Evolutionary conservation across 2,888 invertebrate species (phyloP), one percentile per base, ranked within the genome.

Genomic region (Xestia xanthographa): DNA sequence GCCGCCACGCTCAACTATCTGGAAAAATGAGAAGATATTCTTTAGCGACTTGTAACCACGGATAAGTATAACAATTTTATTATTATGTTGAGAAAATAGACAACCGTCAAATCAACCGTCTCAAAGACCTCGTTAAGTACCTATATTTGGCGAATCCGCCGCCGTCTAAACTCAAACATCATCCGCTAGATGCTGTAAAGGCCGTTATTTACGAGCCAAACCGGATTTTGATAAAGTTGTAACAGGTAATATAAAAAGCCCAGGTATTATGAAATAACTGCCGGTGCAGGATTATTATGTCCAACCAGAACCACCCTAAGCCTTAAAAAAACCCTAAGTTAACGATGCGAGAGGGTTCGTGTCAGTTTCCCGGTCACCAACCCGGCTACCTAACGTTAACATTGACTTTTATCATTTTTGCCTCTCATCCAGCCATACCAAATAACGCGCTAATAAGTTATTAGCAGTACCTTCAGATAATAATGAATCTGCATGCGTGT

Each of bases 1-100:
- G 93, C 95, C 94, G 94, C 95, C 95, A 94, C 95, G 89, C 93
- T 95, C 94, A 93, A 93, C 92, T 91, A 90, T 95, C 95, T 95
- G 94, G 4, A 92, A 93, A 84, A 22, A 86, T 38, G 76, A 88
- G 66, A 65, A 75, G 34, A 70, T 72, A 66, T 20, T 53, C 26
- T 22, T 83, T 70, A 83, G 53, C 6, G 17, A 77, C n/a, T 26
- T 60, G 11, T 26, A 53, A 68, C 4, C 53, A 62, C 29, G 38
- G 9, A 22, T 53, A 38, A 8, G 43, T n/a, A 63, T 45, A 34
- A 34, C 34, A 34, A 34, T 34, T 34, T 34, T 2, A 56, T 14
- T 0, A 65, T 22, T 56, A 17, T 22, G 5, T 17, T 60, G 6
- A 29, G 17, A 63, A 29, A 20, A 72, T 22, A 29, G 20, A 8